Base-by-base conservation (phyloP, 1,140 invertebrate species). In the Eubasilissa regina region DNA sequence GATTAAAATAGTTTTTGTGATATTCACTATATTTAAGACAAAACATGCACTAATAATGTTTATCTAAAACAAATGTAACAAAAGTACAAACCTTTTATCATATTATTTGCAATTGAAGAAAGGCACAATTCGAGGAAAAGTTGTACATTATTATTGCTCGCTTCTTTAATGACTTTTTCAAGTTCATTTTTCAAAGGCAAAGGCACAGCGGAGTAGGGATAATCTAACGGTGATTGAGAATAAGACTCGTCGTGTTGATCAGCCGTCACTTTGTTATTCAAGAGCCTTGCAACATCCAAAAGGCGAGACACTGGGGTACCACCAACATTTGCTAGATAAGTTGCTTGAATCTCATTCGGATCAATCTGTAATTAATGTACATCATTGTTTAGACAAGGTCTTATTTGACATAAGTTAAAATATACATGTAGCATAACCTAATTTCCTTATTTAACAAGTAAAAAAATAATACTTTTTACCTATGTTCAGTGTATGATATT, bases 81-180 rank as follows among this genome's bases (percentile, higher is more conserved):
- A 47, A 21, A 48, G 6, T 84, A 75, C 35, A 13, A 78, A 87
- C 90, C 91, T 89, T 92, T 93, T 53, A 88, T 90, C 89, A 94
- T 92, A 82, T 93, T 92, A 83, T 90, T 92, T 9, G 91, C 91
- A 88, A 94, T 90, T 8, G 91, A 87, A 9, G 90, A 91, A 7
- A 94, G 87, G 58, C 91, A 91, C 44, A 90, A 90, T 85, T 93
- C 92, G 83, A 91, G 94, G 85, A 93, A 94, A 45, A 92, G 82
- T 84, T 92, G 91, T 56, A 87, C 82, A 81, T 91, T 91, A 48
- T 89, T 87, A 77, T 90, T 86, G 1, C 91, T 91, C 13, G 90
- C 90, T 81, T 90, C 87, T 76, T 90, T 88, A 8, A 93, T 84
- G 0, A 91, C 88, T 84, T 89, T 91, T 79, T 92, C 89, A 47